Evolutionary conservation across 2,797 vertebrate genomes (phyloP).

Genomic region (Pangasius larnaudii): DNA sequence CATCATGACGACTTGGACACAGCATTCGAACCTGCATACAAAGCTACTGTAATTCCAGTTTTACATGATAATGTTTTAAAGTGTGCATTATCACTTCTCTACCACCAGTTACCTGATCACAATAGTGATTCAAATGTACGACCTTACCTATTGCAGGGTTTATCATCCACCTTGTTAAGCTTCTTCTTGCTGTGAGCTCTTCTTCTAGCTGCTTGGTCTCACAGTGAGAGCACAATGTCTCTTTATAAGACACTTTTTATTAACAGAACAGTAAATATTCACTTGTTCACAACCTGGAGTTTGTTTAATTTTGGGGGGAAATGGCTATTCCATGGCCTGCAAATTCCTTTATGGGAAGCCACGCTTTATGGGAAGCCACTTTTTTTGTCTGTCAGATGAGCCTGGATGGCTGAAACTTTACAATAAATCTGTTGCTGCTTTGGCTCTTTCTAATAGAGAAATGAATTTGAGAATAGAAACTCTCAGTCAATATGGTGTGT

Average conservation of each 20-base stretch:
- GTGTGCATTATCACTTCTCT: background rate
- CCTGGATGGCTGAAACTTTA: slow-evolving; percentile 54
- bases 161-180: background rate
- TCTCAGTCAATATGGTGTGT: slow-evolving; percentile 17
- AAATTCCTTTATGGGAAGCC: background rate
- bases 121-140: no score
- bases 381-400: slow-evolving; percentile 48
- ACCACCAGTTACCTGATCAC: no score
- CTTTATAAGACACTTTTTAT: slow-evolving; percentile 63
- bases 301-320: slow-evolving; percentile 61
- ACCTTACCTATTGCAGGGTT: no score
- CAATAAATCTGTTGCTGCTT: slow-evolving; percentile 67
- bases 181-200: background rate
- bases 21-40: background rate
- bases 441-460: slow-evolving; percentile 69
- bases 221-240: slow-evolving; percentile 46
- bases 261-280: slow-evolving; percentile 62
- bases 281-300: slow-evolving; percentile 58
- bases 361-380: background rate
- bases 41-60: background rate
- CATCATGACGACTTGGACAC: background rate
- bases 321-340: slow-evolving; percentile 56
- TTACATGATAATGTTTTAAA: background rate
- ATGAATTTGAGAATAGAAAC: slow-evolving; percentile 65
- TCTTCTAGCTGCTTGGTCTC: background rate